Conservation (phyloP, 1,140 invertebrate genomes). For the Microplitis mediator region DNA sequence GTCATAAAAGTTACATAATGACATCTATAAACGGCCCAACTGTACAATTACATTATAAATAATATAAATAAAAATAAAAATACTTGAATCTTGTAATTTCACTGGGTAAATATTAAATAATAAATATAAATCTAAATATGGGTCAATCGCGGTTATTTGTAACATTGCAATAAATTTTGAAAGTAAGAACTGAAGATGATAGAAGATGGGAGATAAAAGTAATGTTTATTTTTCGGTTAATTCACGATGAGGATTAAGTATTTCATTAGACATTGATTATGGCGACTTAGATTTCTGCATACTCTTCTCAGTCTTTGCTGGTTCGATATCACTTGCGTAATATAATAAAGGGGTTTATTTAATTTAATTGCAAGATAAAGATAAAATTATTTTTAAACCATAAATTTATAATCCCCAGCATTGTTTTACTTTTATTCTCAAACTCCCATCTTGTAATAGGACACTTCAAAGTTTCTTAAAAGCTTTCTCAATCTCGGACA, state of each 20-base stretch:
- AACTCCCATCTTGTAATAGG: conserved; percentile 13
- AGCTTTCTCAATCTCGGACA: neutral
- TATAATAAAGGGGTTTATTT: conserved; percentile 1
- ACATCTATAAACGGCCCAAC: conserved; percentile 39
- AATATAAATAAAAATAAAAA: too few species aligned
- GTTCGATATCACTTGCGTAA: neutral
- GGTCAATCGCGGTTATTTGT: too few species aligned
- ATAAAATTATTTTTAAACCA: neutral
- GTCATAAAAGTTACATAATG: conserved; percentile 54
- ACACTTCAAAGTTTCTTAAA: conserved; percentile 9
- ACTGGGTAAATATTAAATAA: too few species aligned
- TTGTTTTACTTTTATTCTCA: conserved; percentile 22
- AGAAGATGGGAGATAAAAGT: too few species aligned
- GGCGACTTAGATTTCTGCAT: too few species aligned
- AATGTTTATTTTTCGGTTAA: too few species aligned
- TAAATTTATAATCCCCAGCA: conserved; percentile 25
- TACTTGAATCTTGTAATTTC: too few species aligned
- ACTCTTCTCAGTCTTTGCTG: neutral
- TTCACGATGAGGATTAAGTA: too few species aligned
- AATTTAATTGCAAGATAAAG: conserved; percentile 1
- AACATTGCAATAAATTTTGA: too few species aligned
- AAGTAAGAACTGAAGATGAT: too few species aligned
- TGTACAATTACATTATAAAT: conserved; percentile 23
- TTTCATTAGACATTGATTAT: too few species aligned
- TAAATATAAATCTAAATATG: too few species aligned